These are phyloP conservation scores for Phrynosoma platyrhinos DNA, from an alignment of 2,113 vertebrate species.

Conservation along the genomic window DNA sequence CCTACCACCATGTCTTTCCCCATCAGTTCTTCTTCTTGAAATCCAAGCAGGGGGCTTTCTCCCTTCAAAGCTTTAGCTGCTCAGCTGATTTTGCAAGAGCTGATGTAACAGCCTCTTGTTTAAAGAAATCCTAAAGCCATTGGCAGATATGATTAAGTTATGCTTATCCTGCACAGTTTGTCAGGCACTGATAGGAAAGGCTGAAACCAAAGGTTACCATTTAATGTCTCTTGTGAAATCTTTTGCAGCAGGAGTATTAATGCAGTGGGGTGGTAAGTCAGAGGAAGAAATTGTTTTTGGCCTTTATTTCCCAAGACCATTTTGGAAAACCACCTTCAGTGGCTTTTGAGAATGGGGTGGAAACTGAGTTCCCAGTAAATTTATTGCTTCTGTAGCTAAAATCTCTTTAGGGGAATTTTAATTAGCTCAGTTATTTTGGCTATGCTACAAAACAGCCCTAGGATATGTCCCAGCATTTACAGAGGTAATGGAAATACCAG, in stretches of 20 bases:
- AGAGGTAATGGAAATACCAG: no score
- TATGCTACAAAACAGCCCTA: no score
- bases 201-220: constrained; percentile 72
- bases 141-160: constrained; percentile 76
- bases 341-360: constrained; percentile 60
- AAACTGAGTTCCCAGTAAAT: background rate
- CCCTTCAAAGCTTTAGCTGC: constrained; percentile 56
- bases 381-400: no score
- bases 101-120: constrained; percentile 66
- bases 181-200: constrained; percentile 63
- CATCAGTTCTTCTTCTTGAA: constrained; percentile 48
- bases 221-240: constrained; percentile 76
- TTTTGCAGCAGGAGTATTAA: constrained; percentile 71
- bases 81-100: constrained; percentile 60
- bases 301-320: constrained; percentile 69
- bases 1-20: constrained; percentile 31
- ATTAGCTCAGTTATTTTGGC: no score
- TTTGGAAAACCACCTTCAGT: constrained; percentile 62
- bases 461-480: no score
- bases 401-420: no score
- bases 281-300: constrained; percentile 44
- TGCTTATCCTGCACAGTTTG: constrained; percentile 72
- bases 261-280: background rate
- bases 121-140: constrained; percentile 76
- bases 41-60: constrained; percentile 27